Conservation (phyloP, 2,797 vertebrate species). For the Melanogrammus aeglefinus region DNA sequence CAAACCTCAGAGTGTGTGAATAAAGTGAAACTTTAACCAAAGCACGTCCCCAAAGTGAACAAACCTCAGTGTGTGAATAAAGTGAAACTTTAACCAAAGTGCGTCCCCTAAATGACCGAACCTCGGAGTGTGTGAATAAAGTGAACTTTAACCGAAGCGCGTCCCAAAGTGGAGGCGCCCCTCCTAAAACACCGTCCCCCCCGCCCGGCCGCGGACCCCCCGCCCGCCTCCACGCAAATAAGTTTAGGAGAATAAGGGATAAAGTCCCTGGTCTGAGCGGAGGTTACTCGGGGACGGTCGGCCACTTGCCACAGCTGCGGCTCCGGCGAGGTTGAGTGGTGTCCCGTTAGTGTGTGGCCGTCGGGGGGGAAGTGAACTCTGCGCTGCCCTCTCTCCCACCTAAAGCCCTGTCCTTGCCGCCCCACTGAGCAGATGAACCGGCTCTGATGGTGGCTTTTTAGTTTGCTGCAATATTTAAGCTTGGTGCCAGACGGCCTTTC, state of each 20-base stretch:
- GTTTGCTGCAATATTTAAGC: constrained; percentile 92
- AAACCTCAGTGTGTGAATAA: too few relatives aligned
- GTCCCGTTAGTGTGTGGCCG: constrained; percentile 81
- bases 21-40: too few relatives aligned
- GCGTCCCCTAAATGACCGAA: too few relatives aligned
- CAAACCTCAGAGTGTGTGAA: too few relatives aligned
- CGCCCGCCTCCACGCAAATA: not conserved
- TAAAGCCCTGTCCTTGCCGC: constrained; percentile 91
- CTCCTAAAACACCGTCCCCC: constrained; percentile 18
- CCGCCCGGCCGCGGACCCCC: too few relatives aligned
- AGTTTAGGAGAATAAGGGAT: constrained; percentile 1
- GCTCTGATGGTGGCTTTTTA: constrained; percentile 96
- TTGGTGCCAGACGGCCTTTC: constrained; percentile 95
- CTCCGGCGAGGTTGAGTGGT: constrained; percentile 79
- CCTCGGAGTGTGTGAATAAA: not conserved
- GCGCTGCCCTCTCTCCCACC: constrained; percentile 85
- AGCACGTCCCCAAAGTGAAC: too few relatives aligned
- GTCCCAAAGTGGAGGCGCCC: constrained; percentile 6
- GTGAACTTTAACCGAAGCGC: not conserved
- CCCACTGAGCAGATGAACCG: constrained; percentile 97
- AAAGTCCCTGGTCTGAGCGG: constrained; percentile 31
- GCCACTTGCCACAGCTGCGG: constrained; percentile 85
- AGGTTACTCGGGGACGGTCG: constrained; percentile 38
- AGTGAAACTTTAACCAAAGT: too few relatives aligned
- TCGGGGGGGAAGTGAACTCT: constrained; percentile 85